Base-by-base conservation (phyloP, 2,888 invertebrate species). In the Xanthia icteritia region DNA sequence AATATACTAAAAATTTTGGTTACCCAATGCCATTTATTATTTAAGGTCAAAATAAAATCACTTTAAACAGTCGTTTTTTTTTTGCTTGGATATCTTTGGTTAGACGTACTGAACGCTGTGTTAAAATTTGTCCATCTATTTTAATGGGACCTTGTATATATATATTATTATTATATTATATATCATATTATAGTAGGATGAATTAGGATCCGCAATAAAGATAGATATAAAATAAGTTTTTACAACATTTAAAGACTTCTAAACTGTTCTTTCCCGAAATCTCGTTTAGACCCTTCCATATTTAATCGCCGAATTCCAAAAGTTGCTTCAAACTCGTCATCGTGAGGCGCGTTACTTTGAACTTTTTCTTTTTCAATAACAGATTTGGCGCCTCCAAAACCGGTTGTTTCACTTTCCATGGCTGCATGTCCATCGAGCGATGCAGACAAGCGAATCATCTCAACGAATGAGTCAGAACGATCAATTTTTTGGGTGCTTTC, bases 401-500 rank as follows among this genome's bases (percentile, higher is more conserved):
- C 93, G 93, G 96, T 94, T 92, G 77, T 92, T 92, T 94, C 95
- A 96, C 96, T 96, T 96, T 96, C 95, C 92, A 91, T 91, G 84
- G 79, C 88, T 86, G 88, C 83, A 79, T 83, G 81, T 86, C 88
- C 85, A 86, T 87, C 88, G 88, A 89, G 83, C 89, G 86, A 85
- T 89, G 91, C 89, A 90, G 91, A 89, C 89, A 86, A 90, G 83
- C 92, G 92, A 92, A 93, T 93, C 94, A 94, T 94, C 93, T 91
- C 89, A 88, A 75, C 91, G 93, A 93, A 93, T 96, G 96, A 96
- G 91, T 96, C 96, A 94, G 92, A 95, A 91, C 91, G 90, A 92
- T 94, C 91, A 91, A 91, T 94, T 95, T 94, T 95, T 96, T 94
- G 91, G 94, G 94, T 96, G 96, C 96, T 96, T 96, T 96, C 96